Conservation (phyloP, 2,888 invertebrate species). For the Villa cingulata region DNA sequence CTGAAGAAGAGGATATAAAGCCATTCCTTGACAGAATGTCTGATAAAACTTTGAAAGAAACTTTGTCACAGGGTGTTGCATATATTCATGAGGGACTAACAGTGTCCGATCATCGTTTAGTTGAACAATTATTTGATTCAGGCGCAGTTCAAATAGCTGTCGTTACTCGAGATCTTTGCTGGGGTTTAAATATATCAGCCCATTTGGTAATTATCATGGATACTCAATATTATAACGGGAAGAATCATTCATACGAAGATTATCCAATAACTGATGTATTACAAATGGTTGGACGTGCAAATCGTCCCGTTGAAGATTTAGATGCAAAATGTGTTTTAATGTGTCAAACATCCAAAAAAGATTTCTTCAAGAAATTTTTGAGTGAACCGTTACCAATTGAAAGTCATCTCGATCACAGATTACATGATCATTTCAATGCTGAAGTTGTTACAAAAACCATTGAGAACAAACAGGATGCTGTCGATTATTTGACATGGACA, state of each 20-base stretch:
- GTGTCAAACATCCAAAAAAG: conserved; percentile 95
- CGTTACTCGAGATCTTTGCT: conserved; percentile 81
- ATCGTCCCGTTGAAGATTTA: conserved; percentile 80
- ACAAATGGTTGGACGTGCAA: conserved; percentile 96
- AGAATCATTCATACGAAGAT: conserved; percentile 81
- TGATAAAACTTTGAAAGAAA: conserved; percentile 84
- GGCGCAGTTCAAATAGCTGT: conserved; percentile 91
- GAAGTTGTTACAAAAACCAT: conserved; percentile 99
- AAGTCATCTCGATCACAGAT: conserved; percentile 92
- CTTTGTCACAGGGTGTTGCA: conserved; percentile 87
- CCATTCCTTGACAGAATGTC: conserved; percentile 77
- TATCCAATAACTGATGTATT: conserved; percentile 94
- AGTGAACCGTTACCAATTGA: conserved; percentile 95
- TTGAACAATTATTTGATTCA: conserved; percentile 85
- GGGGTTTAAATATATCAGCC: conserved; percentile 79
- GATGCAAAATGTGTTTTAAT: conserved; percentile 91
- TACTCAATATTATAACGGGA: conserved; percentile 82
- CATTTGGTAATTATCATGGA: conserved; percentile 97
- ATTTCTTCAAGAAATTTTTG: conserved; percentile 95
- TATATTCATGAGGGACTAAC: conserved; percentile 93
- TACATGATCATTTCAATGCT: conserved; percentile 99
- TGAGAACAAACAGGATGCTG: conserved; percentile 99
- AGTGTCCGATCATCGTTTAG: conserved; percentile 69
- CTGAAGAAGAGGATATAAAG: conserved; percentile 70
- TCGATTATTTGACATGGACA: conserved; percentile 99